Evolutionary conservation across 2,888 invertebrate genomes (phyloP), one percentile per base, ranked within the genome.

Genomic region (Tromatobia lineatoria): DNA sequence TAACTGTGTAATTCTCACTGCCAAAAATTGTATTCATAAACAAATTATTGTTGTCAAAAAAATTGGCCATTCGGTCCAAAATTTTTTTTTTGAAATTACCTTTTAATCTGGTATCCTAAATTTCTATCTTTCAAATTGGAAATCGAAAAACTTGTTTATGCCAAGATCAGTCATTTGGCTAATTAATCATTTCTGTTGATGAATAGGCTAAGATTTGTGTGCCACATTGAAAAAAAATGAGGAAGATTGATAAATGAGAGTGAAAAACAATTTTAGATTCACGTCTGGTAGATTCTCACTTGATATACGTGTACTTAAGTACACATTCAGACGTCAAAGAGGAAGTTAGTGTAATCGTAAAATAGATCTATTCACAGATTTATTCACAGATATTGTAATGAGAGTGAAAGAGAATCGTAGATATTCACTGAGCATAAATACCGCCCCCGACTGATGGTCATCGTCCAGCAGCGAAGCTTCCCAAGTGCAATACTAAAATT

Each of bases 351-450:
- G 6, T 64, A 64, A 64, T 38, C 64, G 20, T 34, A n/a, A 3
- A 29, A 59, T 59, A 4, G 45, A 23, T 57, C 57, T 57, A 11
- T 15, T 10, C n/a, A 23, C n/a, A 18, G 25, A 45, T 67, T 47
- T 3, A 61, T 25, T 29, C 57, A 42, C 45, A 59, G 66, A 52
- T 59, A 70, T 83, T 67, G 47, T 73, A 76, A 83, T 80, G 67
- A 80, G 80, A 80, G 80, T 80, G 76, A 76, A 80, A 80, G 71
- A 83, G 80, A 80, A 83, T 83, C 76, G 38, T 18, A 64, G 61
- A 59, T 52, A 80, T 75, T 81, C 64, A 64, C 64, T 6, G 13
- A 45, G 54, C 54, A 67, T 61, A 47, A 42, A 64, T 64, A 11
- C 20, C 11, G 64, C 70, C 52, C 18, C 13, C 15, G 50, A 42